These are phyloP conservation scores for Trimorus sp. DNA, from an alignment of 2,888 invertebrate species.

Conservation along the genomic window DNA sequence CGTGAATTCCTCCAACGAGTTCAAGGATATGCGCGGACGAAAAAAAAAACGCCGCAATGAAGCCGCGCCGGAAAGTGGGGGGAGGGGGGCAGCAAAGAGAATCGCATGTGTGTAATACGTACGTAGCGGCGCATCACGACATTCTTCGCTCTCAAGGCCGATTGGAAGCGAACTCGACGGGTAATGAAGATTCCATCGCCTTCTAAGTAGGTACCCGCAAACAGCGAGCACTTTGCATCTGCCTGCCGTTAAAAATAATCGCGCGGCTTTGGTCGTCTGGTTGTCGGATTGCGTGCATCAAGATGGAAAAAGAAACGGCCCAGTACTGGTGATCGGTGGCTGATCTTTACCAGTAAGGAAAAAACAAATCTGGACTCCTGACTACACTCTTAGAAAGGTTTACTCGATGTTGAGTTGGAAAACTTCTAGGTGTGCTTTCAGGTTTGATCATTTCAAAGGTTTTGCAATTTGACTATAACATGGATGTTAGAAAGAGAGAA, in stretches of 20 bases:
- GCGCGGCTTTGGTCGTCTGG: constrained; percentile 35
- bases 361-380: too few species aligned
- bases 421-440: too few species aligned
- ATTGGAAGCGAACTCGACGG: constrained; percentile 64
- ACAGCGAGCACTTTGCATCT: constrained; percentile 60
- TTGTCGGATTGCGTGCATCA: constrained; percentile 29
- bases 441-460: too few species aligned
- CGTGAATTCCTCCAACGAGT: constrained; percentile 62
- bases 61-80: constrained; percentile 18
- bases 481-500: too few species aligned
- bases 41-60: constrained; percentile 58
- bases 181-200: constrained; percentile 68
- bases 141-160: constrained; percentile 65
- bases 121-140: constrained; percentile 62
- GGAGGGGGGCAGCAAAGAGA: constrained; percentile 13
- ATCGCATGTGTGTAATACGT: constrained; percentile 61
- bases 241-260: constrained; percentile 58
- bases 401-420: too few species aligned
- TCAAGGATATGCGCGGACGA: constrained; percentile 57
- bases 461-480: too few species aligned
- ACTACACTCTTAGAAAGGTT: too few species aligned
- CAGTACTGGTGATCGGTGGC: too few species aligned
- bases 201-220: constrained; percentile 62
- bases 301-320: constrained; percentile 17
- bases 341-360: too few species aligned